Evolutionary conservation across 1,140 invertebrate genomes (phyloP), one percentile per base, ranked within the genome.

Genomic region (Drosophila leontia): DNA sequence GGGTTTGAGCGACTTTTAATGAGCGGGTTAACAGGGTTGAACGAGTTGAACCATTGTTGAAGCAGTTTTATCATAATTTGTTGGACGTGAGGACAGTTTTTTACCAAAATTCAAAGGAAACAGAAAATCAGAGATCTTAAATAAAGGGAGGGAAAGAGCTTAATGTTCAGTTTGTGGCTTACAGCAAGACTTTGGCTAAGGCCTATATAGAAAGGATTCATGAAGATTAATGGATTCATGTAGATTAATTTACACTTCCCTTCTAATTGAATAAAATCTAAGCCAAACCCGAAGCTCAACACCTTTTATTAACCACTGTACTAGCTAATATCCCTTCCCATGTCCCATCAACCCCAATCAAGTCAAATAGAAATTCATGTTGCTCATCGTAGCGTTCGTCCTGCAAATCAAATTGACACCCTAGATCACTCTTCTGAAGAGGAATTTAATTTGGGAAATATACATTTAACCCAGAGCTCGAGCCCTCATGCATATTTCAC

Each of bases 381-480:
- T 37, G 42, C 17, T 37, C 59, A 62, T 44, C 17, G 13, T n/a
- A 37, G 15, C 45, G 35, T 29, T 69, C 47, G 48, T 34, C 37
- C 29, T 50, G 42, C n/a, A 34, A 64, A 71, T 81, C 44, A 69
- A 70, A 70, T 80, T 75, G 56, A 60, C 70, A 53, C 70, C 60
- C 44, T 44, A 19, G 19, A 56, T 23, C 53, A 32, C 34, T n/a
- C 62, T 42, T 11, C 32, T 13, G 58, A 34, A 61, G 42, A 65
- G 56, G 71, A 83, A 83, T 80, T 80, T 59, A 80, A 84, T 75
- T 79, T 78, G 68, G 42, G 32, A 64, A 78, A 78, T 72, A 79
- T 42, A 67, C 80, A 65, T 80, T 83, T 70, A 67, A 61, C 23
- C 44, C 45, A 60, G n/a, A 44, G 44, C 34, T 48, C 26, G 50